Evolutionary conservation across 53 echinoderm and acorn worm species (phyloP).

Genomic region (Henricia sp.): DNA sequence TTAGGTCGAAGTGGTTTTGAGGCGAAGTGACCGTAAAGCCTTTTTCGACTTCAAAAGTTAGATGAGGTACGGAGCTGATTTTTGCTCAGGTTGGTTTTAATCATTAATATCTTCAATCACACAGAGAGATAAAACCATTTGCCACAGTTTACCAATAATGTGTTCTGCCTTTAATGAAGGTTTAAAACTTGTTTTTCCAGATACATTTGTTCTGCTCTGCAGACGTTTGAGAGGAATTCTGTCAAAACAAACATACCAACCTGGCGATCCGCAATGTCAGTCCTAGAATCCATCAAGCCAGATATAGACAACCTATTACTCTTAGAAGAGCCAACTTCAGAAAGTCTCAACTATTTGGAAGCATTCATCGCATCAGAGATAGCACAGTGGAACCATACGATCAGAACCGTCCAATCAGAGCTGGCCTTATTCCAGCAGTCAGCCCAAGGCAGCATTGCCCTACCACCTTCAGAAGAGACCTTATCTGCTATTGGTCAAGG

Average conservation of each 20-base stretch:
- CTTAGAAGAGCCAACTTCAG: conserved; percentile 43
- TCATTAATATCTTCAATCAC: too few relatives aligned
- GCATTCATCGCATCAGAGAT: conserved; percentile 80
- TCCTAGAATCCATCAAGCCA: conserved; percentile 14
- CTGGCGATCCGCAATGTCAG: conserved; percentile 1
- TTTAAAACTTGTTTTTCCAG: conserved; percentile 26
- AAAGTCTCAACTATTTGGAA: conserved; percentile 79
- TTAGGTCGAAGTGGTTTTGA: too few relatives aligned
- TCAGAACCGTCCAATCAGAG: conserved; percentile 68
- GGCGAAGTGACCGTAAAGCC: too few relatives aligned
- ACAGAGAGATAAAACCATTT: too few relatives aligned
- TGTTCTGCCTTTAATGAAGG: too few relatives aligned
- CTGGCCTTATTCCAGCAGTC: conserved; percentile 66
- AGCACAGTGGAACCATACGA: neutral
- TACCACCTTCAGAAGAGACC: conserved; percentile 58
- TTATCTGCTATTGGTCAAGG: conserved; percentile 56
- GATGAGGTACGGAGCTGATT: too few relatives aligned
- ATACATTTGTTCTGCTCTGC: conserved; percentile 54
- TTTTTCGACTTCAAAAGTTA: too few relatives aligned
- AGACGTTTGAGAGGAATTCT: conserved; percentile 22
- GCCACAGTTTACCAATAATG: too few relatives aligned
- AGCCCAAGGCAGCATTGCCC: conserved; percentile 67
- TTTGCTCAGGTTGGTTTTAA: too few relatives aligned
- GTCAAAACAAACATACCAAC: conserved; percentile 5
- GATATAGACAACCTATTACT: conserved; percentile 42